Conservation (phyloP, 2,888 invertebrate genomes). For the Meiosimyza platycephala region DNA sequence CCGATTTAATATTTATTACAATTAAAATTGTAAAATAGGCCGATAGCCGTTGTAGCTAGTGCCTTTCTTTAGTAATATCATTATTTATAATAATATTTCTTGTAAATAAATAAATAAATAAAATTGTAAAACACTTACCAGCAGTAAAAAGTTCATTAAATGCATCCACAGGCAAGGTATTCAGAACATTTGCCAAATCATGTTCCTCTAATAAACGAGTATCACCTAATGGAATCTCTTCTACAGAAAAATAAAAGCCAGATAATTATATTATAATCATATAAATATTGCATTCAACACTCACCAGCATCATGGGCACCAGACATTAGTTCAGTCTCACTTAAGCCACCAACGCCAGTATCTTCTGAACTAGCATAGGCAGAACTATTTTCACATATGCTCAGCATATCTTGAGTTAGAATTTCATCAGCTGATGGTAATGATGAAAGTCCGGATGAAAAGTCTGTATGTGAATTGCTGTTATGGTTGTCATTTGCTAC, state of each 20-base stretch:
- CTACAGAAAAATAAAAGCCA: conserved; percentile 54
- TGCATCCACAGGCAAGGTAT: conserved; percentile 82
- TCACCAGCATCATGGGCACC: conserved; percentile 68
- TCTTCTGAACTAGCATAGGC: conserved; percentile 75
- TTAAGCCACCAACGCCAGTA: conserved; percentile 71
- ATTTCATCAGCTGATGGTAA: conserved; percentile 56
- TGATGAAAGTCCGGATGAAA: conserved; percentile 49
- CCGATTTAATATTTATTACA: too few species aligned
- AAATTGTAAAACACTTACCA: conserved; percentile 69
- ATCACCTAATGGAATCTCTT: conserved; percentile 70
- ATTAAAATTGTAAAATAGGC: too few species aligned
- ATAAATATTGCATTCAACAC: conserved; percentile 39
- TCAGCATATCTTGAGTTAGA: conserved; percentile 64
- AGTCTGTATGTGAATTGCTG: conserved; percentile 54
- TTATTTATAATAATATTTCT: too few species aligned
- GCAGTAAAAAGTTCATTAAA: conserved; percentile 85
- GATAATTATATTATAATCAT: not conserved
- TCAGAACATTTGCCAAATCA: conserved; percentile 82
- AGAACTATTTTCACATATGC: conserved; percentile 73
- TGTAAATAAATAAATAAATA: too few species aligned
- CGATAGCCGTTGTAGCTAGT: too few species aligned
- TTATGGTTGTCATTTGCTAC: conserved; percentile 46
- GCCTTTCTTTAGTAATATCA: too few species aligned
- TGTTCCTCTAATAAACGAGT: conserved; percentile 76
- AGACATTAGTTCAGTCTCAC: conserved; percentile 72